These are phyloP conservation scores for Chelonoidis abingdonii DNA, from an alignment of 2,113 vertebrate species.

Conservation along the genomic window DNA sequence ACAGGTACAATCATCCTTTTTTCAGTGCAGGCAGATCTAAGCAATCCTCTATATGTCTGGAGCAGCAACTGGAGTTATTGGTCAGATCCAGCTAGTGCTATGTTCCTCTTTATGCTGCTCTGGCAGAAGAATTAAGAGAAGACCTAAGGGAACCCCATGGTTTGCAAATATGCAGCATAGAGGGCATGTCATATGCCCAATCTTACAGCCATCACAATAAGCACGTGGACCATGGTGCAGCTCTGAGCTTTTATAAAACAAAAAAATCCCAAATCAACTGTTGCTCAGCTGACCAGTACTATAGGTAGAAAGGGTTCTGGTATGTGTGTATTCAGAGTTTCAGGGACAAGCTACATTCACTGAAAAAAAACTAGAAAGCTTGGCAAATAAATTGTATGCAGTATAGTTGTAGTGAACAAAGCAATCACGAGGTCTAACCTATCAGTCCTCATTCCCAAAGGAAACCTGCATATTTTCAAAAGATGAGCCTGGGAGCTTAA, in stretches of 20 bases:
- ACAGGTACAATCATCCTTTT: not conserved
- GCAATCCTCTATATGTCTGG: not conserved
- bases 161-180: not conserved
- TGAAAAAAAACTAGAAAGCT: not conserved
- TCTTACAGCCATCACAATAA: not conserved
- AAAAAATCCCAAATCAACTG: not conserved
- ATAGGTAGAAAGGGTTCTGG: not conserved
- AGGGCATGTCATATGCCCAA: not conserved
- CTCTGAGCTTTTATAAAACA: not conserved
- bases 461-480: not conserved
- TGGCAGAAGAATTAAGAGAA: not conserved
- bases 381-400: not conserved
- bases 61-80: not conserved
- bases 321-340: not conserved
- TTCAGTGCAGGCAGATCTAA: not conserved
- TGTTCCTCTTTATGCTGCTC: rapidly evolving
- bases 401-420: not conserved
- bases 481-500: not conserved
- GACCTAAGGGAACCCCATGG: not conserved
- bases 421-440: not conserved
- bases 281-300: not conserved
- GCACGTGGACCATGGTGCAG: not conserved
- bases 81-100: not conserved
- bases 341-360: not conserved
- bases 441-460: not conserved